phyloP scores from a whole-genome alignment of 2,888 invertebrate species.

The Athalia circularis region DNA sequence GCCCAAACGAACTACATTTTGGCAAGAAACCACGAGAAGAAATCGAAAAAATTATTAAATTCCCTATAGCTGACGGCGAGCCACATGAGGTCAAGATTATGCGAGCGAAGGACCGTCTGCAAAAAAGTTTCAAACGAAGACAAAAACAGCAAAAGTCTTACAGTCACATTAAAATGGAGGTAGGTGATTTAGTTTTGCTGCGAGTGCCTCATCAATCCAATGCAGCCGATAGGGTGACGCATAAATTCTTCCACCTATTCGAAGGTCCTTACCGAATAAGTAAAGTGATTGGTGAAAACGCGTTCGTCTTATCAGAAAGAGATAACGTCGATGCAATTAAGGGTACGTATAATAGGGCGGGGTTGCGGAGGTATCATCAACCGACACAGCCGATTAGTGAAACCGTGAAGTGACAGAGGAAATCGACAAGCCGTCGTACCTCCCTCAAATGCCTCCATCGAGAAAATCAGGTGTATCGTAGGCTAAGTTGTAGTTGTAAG shows the following conservation, averaged over 20 bases:
- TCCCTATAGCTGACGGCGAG: not conserved
- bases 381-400: too few species aligned
- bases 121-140: constrained; percentile 1
- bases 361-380: too few species aligned
- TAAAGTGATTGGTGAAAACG: too few species aligned
- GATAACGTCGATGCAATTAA: too few species aligned
- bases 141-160: not conserved
- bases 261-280: not conserved
- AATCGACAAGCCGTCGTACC: too few species aligned
- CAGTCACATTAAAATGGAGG: not conserved
- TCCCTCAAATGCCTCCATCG: too few species aligned
- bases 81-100: constrained; percentile 29
- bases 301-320: too few species aligned
- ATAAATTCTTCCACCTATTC: constrained; percentile 5
- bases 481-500: too few species aligned
- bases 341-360: too few species aligned
- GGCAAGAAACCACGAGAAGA: not conserved
- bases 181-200: not conserved
- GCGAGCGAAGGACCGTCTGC: constrained; percentile 25
- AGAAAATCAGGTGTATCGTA: too few species aligned
- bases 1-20: constrained; percentile 13
- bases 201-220: not conserved
- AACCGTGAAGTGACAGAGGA: too few species aligned
- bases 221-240: not conserved
- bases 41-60: not conserved